A percentile compares a stretch with the other conserved stretches of the same genome.
phyloP scores from a whole-genome alignment of 2,113 vertebrate species.

The Tenrec ecaudatus region DNA sequence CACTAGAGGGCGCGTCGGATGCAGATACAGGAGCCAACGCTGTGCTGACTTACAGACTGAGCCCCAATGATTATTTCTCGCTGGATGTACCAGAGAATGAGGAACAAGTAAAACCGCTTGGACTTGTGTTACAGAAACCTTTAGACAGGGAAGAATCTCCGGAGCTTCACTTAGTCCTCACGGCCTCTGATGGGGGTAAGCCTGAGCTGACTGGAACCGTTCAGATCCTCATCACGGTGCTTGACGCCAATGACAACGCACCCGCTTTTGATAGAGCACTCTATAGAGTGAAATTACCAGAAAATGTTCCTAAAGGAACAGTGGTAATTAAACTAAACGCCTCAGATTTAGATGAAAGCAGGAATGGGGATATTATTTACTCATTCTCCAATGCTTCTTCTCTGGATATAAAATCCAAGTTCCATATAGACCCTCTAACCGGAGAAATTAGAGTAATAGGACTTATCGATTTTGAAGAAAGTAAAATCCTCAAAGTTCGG shows the following conservation, averaged over 20 bases:
- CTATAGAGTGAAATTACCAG: constrained; percentile 83
- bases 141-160: constrained; percentile 81
- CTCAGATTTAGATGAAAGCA: constrained; percentile 85
- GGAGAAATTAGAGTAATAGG: constrained; percentile 87
- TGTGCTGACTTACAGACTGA: constrained; percentile 84
- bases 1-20: constrained; percentile 84
- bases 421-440: constrained; percentile 80
- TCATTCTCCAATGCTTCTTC: constrained; percentile 64
- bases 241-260: constrained; percentile 82
- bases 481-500: constrained; percentile 86
- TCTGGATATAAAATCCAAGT: constrained; percentile 44
- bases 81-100: constrained; percentile 76
- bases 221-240: constrained; percentile 74
- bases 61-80: constrained; percentile 82
- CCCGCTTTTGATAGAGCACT: constrained; percentile 79
- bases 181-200: constrained; percentile 83
- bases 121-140: constrained; percentile 75
- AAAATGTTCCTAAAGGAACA: constrained; percentile 84
- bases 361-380: constrained; percentile 81
- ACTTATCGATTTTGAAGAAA: constrained; percentile 87
- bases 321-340: constrained; percentile 83
- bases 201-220: constrained; percentile 80
- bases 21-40: constrained; percentile 86
- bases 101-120: constrained; percentile 77
- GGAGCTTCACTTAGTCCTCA: constrained; percentile 74